Conservation (phyloP, 1,140 invertebrate genomes). For the Patella vulgata region DNA sequence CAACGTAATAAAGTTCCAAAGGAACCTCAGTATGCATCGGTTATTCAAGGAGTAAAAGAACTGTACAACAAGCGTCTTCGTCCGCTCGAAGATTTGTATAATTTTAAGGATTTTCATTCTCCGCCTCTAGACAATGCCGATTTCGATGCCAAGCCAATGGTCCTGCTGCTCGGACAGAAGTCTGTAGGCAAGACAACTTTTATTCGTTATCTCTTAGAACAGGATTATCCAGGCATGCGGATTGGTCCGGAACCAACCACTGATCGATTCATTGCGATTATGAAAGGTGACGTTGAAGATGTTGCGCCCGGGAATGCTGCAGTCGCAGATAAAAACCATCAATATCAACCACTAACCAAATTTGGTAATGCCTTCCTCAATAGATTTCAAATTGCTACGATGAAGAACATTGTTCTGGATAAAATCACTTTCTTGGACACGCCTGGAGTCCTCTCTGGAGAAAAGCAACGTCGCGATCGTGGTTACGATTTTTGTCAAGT, state of each 20-base stretch:
- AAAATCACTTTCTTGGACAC: constrained; percentile 95
- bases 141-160: constrained; percentile 99
- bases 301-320: constrained; percentile 97
- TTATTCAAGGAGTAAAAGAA: constrained; percentile 78
- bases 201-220: constrained; percentile 76
- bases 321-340: constrained; percentile 96
- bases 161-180: constrained; percentile 96
- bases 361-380: constrained; percentile 99
- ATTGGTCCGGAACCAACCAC: constrained; percentile 80
- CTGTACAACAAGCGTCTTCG: constrained; percentile 92
- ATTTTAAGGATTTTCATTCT: constrained; percentile 98
- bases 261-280: constrained; percentile 97
- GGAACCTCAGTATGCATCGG: constrained; percentile 75
- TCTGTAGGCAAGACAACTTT: constrained; percentile 99
- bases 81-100: constrained; percentile 91
- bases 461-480: constrained; percentile 90
- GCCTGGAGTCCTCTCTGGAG: constrained; percentile 92
- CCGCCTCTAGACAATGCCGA: constrained; percentile 93
- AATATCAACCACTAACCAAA: constrained; percentile 93
- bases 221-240: constrained; percentile 67
- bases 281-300: constrained; percentile 81
- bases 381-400: constrained; percentile 84
- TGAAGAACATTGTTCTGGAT: constrained; percentile 81
- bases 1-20: constrained; percentile 67
- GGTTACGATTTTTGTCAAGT: constrained; percentile 95